Evolutionary conservation across 2,888 invertebrate species (phyloP), one percentile per base, ranked within the genome.

Genomic region (Scaptomyza parva): DNA sequence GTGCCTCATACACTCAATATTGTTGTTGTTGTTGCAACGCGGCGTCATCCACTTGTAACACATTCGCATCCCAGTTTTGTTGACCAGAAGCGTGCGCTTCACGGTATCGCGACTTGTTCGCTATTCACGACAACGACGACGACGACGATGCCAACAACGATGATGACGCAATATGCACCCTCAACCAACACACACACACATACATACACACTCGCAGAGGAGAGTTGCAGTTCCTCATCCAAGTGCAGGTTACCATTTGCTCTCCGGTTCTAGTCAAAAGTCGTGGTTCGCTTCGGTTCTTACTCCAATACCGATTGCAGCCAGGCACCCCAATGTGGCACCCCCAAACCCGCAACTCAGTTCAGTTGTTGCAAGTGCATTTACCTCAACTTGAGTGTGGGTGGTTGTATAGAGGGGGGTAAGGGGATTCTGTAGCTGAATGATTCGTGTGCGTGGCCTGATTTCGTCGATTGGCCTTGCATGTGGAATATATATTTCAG

Each of bases 381-480:
- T 83, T 83, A 86, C 78, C 82, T 83, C 78, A 68, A 58, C 63
- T 63, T 43, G 48, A 20, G 28, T 14, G 9, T 33, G 9, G 24
- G 28, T 39, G 43, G 22, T 11, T 24, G 18, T 26, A 6, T 26
- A 1, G 5, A 22, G 12, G 33, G 33, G n/a, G 30, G 30, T 4
- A 4, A 24, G 50, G 14, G n/a, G 28, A 12, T 9, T 33, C 24
- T n/a, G 43, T 12, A 22, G 28, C 67, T 47, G 30, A 47, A 55
- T 57, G 51, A 67, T 66, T 60, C 70, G 85, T 81, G 78, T 84
- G 85, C 86, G 87, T 85, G 85, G 86, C 84, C 84, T 86, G 79
- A 78, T 85, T 85, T 85, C 64, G 77, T 71, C 71, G 79, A 78
- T 87, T 86, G 83, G 83, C 86, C 83, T 85, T 87, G 80, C 64